A percentile compares a stretch with the other conserved stretches of the same genome.
Evolutionary conservation across 1,140 invertebrate species (phyloP).

Genomic region (Achatina immaculata): DNA sequence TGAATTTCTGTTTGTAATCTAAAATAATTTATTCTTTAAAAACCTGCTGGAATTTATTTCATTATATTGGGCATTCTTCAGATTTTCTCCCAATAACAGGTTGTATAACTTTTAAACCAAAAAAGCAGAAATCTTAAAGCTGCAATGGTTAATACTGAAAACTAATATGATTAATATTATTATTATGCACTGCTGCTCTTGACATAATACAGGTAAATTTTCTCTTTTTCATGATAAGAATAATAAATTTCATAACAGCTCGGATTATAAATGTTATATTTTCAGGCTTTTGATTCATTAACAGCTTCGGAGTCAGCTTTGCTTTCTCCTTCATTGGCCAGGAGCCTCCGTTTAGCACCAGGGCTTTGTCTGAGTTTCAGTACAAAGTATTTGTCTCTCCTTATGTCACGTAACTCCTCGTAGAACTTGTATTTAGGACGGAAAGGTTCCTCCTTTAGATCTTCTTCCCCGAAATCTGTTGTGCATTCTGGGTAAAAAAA

Average conservation of each 20-base stretch:
- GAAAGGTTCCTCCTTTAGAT: constrained; percentile 45
- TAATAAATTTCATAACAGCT: not conserved
- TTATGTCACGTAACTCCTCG: constrained; percentile 53
- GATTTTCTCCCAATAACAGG: too few relatives aligned
- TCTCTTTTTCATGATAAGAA: not conserved
- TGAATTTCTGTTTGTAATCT: too few relatives aligned
- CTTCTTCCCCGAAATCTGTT: constrained; percentile 45
- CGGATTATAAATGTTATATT: not conserved
- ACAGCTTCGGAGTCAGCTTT: constrained; percentile 26
- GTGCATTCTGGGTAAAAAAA: constrained; percentile 42
- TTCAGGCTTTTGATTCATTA: constrained; percentile 42
- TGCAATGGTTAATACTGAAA: too few relatives aligned
- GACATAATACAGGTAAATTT: too few relatives aligned
- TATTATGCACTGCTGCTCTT: too few relatives aligned
- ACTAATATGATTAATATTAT: too few relatives aligned
- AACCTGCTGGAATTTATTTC: too few relatives aligned
- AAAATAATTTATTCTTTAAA: too few relatives aligned
- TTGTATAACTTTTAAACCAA: too few relatives aligned
- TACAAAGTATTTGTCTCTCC: constrained; percentile 54
- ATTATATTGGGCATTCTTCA: too few relatives aligned
- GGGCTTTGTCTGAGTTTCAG: constrained; percentile 58
- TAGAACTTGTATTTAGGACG: constrained; percentile 62
- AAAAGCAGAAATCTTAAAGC: too few relatives aligned
- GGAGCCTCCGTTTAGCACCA: constrained; percentile 34
- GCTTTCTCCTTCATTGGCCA: constrained; percentile 34